These are phyloP conservation scores for Thamnophis sirtalis DNA, from an alignment of 2,113 vertebrate species.

Conservation along the genomic window DNA sequence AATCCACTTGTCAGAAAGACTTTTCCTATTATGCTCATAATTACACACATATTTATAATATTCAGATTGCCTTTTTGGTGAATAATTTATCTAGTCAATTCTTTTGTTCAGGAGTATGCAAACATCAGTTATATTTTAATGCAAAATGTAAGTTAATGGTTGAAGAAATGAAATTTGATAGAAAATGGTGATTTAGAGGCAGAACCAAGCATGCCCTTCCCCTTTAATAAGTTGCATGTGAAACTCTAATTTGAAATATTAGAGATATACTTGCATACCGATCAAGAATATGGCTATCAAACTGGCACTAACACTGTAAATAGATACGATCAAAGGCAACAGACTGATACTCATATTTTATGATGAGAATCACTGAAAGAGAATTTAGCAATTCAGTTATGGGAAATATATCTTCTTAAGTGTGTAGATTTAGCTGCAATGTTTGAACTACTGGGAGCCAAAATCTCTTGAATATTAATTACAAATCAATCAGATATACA, in stretches of 20 bases:
- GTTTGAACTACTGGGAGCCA: not conserved
- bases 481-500: not conserved
- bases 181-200: not conserved
- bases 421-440: not conserved
- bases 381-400: not conserved
- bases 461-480: not conserved
- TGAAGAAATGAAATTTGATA: not conserved
- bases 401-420: not conserved
- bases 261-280: not conserved
- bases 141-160: not conserved
- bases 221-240: not conserved
- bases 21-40: not conserved
- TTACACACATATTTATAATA: not conserved
- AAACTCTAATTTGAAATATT: not conserved
- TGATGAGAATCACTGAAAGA: not conserved
- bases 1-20: not conserved
- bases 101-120: not conserved
- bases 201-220: not conserved
- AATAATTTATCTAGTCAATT: not conserved
- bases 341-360: not conserved
- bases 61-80: not conserved
- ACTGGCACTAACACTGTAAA: not conserved
- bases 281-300: not conserved
- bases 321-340: not conserved
- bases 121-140: not conserved